A percentile compares a stretch with the other conserved stretches of the same genome.
These are phyloP conservation scores for Amaurobius ferox DNA, from an alignment of 2,888 invertebrate species.

Conservation along the genomic window DNA sequence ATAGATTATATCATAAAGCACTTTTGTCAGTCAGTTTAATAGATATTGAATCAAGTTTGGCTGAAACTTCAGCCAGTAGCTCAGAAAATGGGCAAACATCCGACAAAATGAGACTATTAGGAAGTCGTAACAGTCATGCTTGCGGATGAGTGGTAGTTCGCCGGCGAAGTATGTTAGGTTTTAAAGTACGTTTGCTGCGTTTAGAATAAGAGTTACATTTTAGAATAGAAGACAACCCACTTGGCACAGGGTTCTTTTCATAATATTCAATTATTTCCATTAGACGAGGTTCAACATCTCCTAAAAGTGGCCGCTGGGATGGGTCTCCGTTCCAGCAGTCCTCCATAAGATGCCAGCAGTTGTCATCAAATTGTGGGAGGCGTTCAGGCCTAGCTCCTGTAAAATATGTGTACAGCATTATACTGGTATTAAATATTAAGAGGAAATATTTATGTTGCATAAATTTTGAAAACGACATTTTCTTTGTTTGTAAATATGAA, in stretches of 20 bases:
- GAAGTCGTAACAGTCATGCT: conserved; percentile 63
- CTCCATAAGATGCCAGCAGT: conserved; percentile 90
- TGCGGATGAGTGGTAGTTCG: conserved; percentile 37
- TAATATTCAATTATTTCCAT: conserved; percentile 79
- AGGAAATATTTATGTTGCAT: no score
- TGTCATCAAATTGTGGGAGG: conserved; percentile 84
- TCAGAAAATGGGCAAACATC: conserved; percentile 54
- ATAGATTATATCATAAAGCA: background rate
- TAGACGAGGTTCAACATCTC: conserved; percentile 85
- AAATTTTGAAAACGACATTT: no score
- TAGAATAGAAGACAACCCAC: conserved; percentile 55
- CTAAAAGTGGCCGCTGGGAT: conserved; percentile 85
- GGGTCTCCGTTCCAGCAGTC: conserved; percentile 90
- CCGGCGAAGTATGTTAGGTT: conserved; percentile 21
- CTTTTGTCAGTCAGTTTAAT: conserved; percentile 33
- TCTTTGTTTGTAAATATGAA: no score
- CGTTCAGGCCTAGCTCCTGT: conserved; percentile 90
- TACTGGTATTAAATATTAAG: no score
- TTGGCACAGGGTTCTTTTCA: conserved; percentile 60
- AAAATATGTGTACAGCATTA: no score
- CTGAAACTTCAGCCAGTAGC: conserved; percentile 37
- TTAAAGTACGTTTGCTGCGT: conserved; percentile 39
- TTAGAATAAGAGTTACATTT: conserved; percentile 31
- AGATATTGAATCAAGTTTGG: conserved; percentile 45
- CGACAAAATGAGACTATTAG: conserved; percentile 51